phyloP scores from a whole-genome alignment of 2,888 invertebrate species.

The Ophioninae sp. region DNA sequence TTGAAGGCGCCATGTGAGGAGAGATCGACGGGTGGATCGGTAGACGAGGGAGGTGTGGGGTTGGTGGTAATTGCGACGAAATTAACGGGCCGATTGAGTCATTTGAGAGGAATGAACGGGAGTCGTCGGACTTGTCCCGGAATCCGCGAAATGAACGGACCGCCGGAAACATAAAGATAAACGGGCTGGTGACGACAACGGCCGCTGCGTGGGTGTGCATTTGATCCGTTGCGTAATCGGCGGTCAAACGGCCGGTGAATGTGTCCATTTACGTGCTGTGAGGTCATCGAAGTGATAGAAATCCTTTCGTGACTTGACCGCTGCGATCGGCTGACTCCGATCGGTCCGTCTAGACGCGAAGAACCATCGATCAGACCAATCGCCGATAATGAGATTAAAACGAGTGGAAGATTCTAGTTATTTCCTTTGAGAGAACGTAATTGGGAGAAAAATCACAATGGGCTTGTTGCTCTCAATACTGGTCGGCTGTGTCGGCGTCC shows the following conservation, averaged over 20 bases:
- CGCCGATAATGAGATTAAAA: slow-evolving; percentile 20
- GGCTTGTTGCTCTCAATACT: slow-evolving; percentile 89
- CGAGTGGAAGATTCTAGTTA: slow-evolving; percentile 1
- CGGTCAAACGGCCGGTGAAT: slow-evolving; percentile 33
- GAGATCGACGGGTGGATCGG: background rate
- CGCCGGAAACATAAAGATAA: slow-evolving; percentile 51
- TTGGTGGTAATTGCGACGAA: background rate
- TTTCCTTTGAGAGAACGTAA: background rate
- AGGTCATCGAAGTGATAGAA: slow-evolving; percentile 44
- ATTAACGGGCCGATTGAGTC: background rate
- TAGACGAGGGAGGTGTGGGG: background rate
- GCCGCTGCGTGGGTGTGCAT: slow-evolving; percentile 56
- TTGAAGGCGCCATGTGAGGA: background rate
- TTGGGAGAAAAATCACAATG: slow-evolving; percentile 80
- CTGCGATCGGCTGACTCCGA: background rate
- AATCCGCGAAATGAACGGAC: slow-evolving; percentile 49
- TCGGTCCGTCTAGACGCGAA: background rate
- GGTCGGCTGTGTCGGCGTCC: slow-evolving; percentile 88
- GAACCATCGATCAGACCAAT: slow-evolving; percentile 5
- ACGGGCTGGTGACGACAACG: slow-evolving; percentile 41
- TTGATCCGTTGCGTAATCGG: slow-evolving; percentile 54
- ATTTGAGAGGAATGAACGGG: background rate
- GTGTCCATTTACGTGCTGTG: slow-evolving; percentile 15
- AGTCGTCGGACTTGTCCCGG: slow-evolving; percentile 11
- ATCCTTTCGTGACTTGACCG: background rate